Percentiles rank a stretch among this genome's conserved stretches.
Evolutionary conservation across 2,888 invertebrate species (phyloP).

Genomic region (Galeruca laticollis): DNA sequence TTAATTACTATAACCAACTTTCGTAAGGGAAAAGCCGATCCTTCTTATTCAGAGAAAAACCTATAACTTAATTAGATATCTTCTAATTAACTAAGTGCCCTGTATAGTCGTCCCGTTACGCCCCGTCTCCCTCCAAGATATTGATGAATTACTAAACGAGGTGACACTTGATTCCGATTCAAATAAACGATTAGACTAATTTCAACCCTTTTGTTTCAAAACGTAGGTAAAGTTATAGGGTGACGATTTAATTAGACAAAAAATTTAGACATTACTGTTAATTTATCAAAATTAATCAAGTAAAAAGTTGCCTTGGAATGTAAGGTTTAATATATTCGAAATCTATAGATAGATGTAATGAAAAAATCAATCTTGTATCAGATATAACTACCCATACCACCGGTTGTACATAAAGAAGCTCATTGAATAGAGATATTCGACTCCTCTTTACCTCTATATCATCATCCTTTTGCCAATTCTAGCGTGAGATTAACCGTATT

Average conservation of each 20-base stretch:
- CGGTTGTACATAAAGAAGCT: slow-evolving; percentile 4
- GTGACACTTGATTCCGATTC: slow-evolving; percentile 39
- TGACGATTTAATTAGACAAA: neutral
- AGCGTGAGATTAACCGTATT: slow-evolving; percentile 43
- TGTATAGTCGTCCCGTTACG: slow-evolving; percentile 23
- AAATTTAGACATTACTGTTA: neutral
- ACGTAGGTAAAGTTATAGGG: neutral
- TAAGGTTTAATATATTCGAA: neutral
- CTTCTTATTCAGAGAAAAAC: slow-evolving; percentile 58
- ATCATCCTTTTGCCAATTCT: slow-evolving; percentile 41
- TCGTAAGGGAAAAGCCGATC: slow-evolving; percentile 56
- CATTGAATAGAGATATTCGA: slow-evolving; percentile 27
- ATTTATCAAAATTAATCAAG: too few relatives aligned
- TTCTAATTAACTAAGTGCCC: slow-evolving; percentile 63
- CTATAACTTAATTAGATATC: slow-evolving; percentile 63
- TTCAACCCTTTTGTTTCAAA: slow-evolving; percentile 37
- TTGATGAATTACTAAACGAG: slow-evolving; percentile 48
- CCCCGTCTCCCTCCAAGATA: slow-evolving; percentile 42
- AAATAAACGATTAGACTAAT: slow-evolving; percentile 29
- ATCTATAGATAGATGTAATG: neutral
- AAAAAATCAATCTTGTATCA: neutral
- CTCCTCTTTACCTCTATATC: slow-evolving; percentile 17
- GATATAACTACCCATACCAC: neutral
- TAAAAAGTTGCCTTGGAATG: too few relatives aligned
- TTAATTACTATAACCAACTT: slow-evolving; percentile 60